Evolutionary conservation across 2,888 invertebrate genomes (phyloP).

Genomic region (Hydraecia micacea): DNA sequence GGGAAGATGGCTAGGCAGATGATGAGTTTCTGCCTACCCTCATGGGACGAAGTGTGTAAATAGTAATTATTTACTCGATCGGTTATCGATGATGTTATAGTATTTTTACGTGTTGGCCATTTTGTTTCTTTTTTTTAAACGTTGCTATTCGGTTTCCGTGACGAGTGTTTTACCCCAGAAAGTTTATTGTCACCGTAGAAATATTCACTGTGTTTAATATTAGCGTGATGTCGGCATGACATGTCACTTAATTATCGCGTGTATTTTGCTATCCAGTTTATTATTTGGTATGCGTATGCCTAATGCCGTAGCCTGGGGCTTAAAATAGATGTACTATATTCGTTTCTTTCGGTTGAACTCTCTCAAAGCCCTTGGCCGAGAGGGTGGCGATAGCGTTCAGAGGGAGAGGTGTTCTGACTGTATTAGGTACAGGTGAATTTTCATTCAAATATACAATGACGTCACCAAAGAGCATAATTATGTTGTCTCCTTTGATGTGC

Average conservation of each 20-base stretch:
- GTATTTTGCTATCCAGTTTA: conserved; percentile 48
- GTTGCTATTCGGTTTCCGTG: neutral
- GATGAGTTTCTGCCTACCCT: neutral
- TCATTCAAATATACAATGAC: conserved; percentile 25
- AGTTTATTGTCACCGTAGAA: conserved; percentile 6
- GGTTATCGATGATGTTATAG: neutral
- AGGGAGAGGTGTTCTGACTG: conserved; percentile 14
- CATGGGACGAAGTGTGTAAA: neutral
- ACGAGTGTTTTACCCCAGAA: neutral
- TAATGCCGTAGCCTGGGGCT: conserved; percentile 26
- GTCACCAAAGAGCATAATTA: neutral
- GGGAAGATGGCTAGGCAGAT: no score
- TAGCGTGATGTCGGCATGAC: conserved; percentile 54
- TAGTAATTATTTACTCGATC: neutral
- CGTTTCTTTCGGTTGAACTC: conserved; percentile 53
- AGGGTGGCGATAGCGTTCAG: conserved; percentile 43
- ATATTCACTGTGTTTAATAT: conserved; percentile 20
- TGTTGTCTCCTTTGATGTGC: neutral
- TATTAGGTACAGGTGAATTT: conserved; percentile 25
- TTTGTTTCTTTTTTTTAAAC: neutral
- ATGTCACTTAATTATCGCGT: conserved; percentile 56
- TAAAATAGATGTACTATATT: conserved; percentile 59
- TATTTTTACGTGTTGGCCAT: neutral
- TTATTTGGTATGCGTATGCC: conserved; percentile 21
- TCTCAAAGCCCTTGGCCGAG: conserved; percentile 46